A percentile compares a stretch with the other conserved stretches of the same genome.
Conservation (phyloP, 2,113 vertebrate species). For the Madoqua kirkii region DNA sequence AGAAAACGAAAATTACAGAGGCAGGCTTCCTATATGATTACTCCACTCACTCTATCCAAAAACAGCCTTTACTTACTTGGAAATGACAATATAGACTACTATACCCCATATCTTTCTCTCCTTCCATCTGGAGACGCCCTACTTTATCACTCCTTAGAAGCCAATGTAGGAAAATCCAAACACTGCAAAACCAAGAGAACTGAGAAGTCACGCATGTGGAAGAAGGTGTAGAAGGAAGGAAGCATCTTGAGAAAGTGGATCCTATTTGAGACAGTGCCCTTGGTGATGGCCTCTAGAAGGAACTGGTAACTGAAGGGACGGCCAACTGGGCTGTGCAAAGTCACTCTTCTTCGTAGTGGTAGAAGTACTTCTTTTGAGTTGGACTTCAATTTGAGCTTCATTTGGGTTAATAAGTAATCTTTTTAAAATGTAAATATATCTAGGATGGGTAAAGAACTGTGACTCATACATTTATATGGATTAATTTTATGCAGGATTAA, state of each 20-base stretch:
- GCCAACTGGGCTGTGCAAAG: not conserved
- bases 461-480: not conserved
- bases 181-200: not conserved
- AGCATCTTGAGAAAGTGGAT: not conserved
- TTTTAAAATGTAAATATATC: not conserved
- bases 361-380: not conserved
- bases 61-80: not conserved
- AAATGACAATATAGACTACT: not conserved
- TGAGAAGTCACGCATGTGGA: not conserved
- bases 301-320: not conserved
- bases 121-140: not conserved
- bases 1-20: not conserved
- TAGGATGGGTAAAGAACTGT: not conserved
- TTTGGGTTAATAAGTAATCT: not conserved
- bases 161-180: not conserved
- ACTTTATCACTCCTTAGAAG: not conserved
- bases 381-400: conserved; percentile 1
- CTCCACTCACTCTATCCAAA: not conserved
- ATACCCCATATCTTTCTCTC: not conserved
- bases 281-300: not conserved
- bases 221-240: not conserved
- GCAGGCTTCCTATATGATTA: not conserved
- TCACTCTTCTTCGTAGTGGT: not conserved
- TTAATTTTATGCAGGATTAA: not conserved
- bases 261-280: not conserved